These are phyloP conservation scores for Hippocampus guttulatus DNA, from an alignment of 2,113 vertebrate genomes.

Conservation along the genomic window DNA sequence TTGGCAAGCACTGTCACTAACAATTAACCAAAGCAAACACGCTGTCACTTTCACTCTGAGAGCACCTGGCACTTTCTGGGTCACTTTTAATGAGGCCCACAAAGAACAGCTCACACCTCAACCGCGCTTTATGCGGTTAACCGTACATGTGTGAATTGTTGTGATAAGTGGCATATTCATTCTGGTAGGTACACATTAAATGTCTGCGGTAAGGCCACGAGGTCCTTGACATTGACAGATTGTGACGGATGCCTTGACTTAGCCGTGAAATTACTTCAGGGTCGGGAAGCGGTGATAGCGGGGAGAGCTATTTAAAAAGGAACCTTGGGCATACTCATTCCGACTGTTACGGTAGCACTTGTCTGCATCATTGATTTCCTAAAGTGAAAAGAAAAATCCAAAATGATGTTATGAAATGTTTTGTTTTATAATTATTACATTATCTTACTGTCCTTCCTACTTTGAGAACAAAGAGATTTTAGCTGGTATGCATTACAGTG, in stretches of 20 bases:
- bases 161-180: background rate
- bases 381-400: background rate
- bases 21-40: constrained; percentile 44
- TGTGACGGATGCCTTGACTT: background rate
- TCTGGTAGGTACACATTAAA: background rate
- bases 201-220: background rate
- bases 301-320: background rate
- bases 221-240: constrained; percentile 2
- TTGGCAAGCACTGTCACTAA: constrained; percentile 29
- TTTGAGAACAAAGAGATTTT: too few species aligned
- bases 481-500: too few species aligned
- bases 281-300: background rate
- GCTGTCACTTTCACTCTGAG: constrained; percentile 25
- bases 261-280: background rate
- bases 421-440: too few species aligned
- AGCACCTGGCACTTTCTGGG: constrained; percentile 38
- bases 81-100: constrained; percentile 11
- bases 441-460: too few species aligned
- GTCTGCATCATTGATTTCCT: background rate
- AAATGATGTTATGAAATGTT: too few species aligned
- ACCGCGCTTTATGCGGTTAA: background rate
- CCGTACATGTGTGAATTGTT: background rate
- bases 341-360: background rate
- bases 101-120: constrained; percentile 2
- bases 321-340: background rate